phyloP scores from a whole-genome alignment of 2,888 invertebrate species.

The Xanthorhoe spadicearia region DNA sequence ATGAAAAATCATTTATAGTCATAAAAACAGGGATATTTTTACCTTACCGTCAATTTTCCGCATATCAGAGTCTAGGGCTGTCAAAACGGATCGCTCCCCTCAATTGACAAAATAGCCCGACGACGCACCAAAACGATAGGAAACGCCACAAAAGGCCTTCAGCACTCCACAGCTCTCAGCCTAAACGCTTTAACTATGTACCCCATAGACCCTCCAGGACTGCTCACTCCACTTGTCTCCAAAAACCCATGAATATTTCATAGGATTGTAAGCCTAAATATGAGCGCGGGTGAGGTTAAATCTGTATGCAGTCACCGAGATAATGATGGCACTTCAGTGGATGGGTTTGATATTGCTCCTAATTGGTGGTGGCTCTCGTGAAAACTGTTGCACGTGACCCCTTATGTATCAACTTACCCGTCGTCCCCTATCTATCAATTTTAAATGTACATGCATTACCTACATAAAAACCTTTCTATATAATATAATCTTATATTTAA shows the following conservation, averaged over 20 bases:
- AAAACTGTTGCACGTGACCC: conserved; percentile 82
- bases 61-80: conserved; percentile 63
- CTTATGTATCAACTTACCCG: conserved; percentile 56
- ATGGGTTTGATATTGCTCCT: conserved; percentile 81
- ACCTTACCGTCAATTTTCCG: conserved; percentile 55
- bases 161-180: conserved; percentile 75
- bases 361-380: conserved; percentile 80
- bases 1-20: not conserved
- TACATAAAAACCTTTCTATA: not conserved
- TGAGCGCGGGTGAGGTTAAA: conserved; percentile 61
- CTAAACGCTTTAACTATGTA: conserved; percentile 84
- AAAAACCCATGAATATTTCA: conserved; percentile 76
- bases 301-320: conserved; percentile 65
- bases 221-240: conserved; percentile 85
- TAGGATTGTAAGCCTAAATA: conserved; percentile 69
- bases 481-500: not conserved
- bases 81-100: conserved; percentile 70
- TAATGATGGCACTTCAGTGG: conserved; percentile 83
- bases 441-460: not conserved
- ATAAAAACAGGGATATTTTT: not conserved
- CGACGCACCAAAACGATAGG: conserved; percentile 77
- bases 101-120: conserved; percentile 80
- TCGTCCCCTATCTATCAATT: conserved; percentile 12
- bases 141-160: conserved; percentile 80
- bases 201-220: conserved; percentile 74